A percentile compares a stretch with the other conserved stretches of the same genome.
These are phyloP conservation scores for Diglossa cyanea DNA, from an alignment of 2,797 vertebrate genomes.

Conservation along the genomic window DNA sequence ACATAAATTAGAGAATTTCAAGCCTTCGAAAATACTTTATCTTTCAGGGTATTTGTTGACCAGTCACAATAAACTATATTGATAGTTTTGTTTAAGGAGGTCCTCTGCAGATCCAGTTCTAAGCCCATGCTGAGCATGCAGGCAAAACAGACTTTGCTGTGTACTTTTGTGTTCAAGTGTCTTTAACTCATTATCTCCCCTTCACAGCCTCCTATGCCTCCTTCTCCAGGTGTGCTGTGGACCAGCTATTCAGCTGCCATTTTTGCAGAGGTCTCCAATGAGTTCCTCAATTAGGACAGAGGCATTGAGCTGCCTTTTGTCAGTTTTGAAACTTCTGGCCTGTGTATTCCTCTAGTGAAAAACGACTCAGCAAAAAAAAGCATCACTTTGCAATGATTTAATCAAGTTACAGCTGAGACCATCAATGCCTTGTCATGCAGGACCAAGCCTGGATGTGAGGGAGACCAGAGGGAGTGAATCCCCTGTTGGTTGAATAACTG, in stretches of 20 bases:
- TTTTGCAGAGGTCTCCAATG: not conserved
- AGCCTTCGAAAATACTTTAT: not conserved
- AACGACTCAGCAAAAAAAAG: accelerated
- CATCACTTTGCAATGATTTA: not conserved
- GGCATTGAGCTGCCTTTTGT: not conserved
- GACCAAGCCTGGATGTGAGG: accelerated
- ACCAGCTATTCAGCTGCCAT: not conserved
- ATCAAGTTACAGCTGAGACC: not conserved
- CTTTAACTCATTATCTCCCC: not conserved
- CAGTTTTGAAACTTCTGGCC: not conserved
- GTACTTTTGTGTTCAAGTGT: not conserved
- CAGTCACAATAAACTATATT: not conserved
- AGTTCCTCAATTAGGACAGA: not conserved
- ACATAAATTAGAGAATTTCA: not conserved
- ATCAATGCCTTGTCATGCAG: accelerated
- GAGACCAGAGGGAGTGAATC: not conserved
- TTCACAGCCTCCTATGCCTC: not conserved
- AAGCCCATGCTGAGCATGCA: not conserved
- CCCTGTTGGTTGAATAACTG: not conserved
- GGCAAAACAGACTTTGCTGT: not conserved
- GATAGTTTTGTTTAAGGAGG: not conserved
- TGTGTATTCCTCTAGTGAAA: not conserved
- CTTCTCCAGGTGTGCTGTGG: not conserved
- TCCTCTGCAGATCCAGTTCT: not conserved
- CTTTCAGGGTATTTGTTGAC: not conserved